Evolutionary conservation across 92 coral and sea anemone species (phyloP), one percentile per base, ranked within the genome.

Genomic region (Anthopleura xanthogrammica): DNA sequence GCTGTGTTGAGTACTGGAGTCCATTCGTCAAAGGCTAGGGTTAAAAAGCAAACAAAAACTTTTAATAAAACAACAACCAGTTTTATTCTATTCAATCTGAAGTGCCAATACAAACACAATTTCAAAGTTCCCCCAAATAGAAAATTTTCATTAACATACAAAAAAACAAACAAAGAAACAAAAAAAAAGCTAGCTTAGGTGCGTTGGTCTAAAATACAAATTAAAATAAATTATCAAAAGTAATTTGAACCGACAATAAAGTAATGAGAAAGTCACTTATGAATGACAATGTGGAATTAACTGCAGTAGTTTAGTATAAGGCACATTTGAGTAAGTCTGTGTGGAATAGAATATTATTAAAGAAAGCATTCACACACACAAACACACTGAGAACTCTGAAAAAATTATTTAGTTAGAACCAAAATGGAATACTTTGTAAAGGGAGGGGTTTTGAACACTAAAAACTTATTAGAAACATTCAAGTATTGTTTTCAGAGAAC

Each of bases 1-100:
- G 78, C 0, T 90, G 92, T 46, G 89, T 89, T 29, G 95, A 77
- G 75, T 93, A 93, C 62, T 90, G 97, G 20, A 91, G 80, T 14
- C 97, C 97, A 89, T 93, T 92, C 83, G 91, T 88, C 86, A 91
- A 85, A 85, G 93, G 88, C 85, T 62, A 36, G 74, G 41, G 80
- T 23, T 60, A 83, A 39, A 43, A 22, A 71, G 77, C 12, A 56
- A 16, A 65, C 36, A 3, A 22, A 57, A 24, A 17, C 40, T 17
- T 52, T 16, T 36, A 55, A 72, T 41, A 54, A 2, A 41, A 68
- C 2, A 6, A 36, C 23, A 71, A 1, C 41, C 20, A 74, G 24
- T 16, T 72, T 13, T 29, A 29, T 43, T 9, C 60, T 43, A 50
- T 2, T 43, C 36, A 12, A 16, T 43, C 17, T 20, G 14, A 46